phyloP scores from a whole-genome alignment of 1,140 invertebrate genomes.

The Mylabris phalerata region DNA sequence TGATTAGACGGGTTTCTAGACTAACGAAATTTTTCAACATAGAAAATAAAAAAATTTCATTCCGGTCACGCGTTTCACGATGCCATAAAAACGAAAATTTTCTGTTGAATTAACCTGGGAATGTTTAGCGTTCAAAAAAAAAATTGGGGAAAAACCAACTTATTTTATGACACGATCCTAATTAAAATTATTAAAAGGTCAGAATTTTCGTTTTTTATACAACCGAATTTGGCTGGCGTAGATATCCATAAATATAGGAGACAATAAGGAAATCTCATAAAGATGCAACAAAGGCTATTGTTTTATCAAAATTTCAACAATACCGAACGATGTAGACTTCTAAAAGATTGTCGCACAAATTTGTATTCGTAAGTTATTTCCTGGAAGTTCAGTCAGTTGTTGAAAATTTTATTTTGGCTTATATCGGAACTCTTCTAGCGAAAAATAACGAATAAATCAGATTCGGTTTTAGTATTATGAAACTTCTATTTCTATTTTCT shows the following conservation, averaged over 20 bases:
- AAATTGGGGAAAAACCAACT: too few species aligned
- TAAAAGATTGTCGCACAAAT: conserved; percentile 6
- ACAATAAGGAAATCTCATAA: conserved; percentile 10
- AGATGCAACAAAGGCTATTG: conserved; percentile 12
- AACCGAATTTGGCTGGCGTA: too few species aligned
- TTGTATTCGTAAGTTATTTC: conserved; percentile 11
- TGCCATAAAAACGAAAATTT: conserved; percentile 7
- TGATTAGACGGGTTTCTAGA: too few species aligned
- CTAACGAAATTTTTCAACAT: too few species aligned
- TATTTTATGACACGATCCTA: too few species aligned
- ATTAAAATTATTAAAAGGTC: too few species aligned
- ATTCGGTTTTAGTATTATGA: too few species aligned
- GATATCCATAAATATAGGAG: not conserved
- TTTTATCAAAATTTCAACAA: not conserved
- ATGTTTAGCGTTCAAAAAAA: too few species aligned
- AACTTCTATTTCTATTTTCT: too few species aligned
- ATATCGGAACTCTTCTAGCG: not conserved
- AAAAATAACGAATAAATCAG: too few species aligned
- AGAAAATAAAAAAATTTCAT: not conserved
- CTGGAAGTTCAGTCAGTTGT: conserved; percentile 4
- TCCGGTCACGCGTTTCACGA: conserved; percentile 16
- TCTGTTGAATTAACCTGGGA: too few species aligned
- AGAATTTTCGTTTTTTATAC: too few species aligned
- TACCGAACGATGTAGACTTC: not conserved
- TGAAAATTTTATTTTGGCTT: conserved; percentile 9